Evolutionary conservation across 2,797 vertebrate species (phyloP), one percentile per base, ranked within the genome.

Genomic region (Spinus pinus): DNA sequence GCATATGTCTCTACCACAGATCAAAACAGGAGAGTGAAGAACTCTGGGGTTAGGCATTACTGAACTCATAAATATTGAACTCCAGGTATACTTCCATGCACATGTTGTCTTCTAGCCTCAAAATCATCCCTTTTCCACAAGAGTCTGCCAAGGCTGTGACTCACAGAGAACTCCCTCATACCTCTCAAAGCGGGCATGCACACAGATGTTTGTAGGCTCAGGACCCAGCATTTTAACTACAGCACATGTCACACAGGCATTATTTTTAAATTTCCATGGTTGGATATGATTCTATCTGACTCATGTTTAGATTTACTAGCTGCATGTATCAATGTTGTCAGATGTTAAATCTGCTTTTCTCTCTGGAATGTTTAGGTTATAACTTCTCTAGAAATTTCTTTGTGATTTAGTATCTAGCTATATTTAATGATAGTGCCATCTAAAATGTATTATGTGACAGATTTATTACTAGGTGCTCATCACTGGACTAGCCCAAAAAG

Each of bases 71-170:
- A 81, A 66, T 49, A 41, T 24, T 39, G 49, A 84, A 81, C 14
- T n/a, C 51, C 21, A 88, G 27, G 41, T 46, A 7, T 60, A 41
- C 28, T 23, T 73, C 18, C 18, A 61, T 1, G 0, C 15, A 44
- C 0, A 0, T 7, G 28, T 10, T 50, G 1, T 33, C 28, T 80
- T 78, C 37, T 23, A 64, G 14, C 19, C 47, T 56, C 50, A 46
- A 33, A 58, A 64, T 20, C 10, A 64, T 9, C 37, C 49, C 31
- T n/a, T 54, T 54, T n/a, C 53, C 31, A 54, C 53, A 54, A 31
- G 44, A 51, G 23, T 60, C 78, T 24, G 69, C 37, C 47, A 56
- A 81, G 35, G 35, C 27, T 31, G 7, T 79, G 62, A 69, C 46
- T 62, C 24, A 50, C 70, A 62, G 25, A 86, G 30, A 86, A 10